Evolutionary conservation across 2,113 vertebrate species (phyloP).

Genomic region (Anarrhichthys ocellatus): DNA sequence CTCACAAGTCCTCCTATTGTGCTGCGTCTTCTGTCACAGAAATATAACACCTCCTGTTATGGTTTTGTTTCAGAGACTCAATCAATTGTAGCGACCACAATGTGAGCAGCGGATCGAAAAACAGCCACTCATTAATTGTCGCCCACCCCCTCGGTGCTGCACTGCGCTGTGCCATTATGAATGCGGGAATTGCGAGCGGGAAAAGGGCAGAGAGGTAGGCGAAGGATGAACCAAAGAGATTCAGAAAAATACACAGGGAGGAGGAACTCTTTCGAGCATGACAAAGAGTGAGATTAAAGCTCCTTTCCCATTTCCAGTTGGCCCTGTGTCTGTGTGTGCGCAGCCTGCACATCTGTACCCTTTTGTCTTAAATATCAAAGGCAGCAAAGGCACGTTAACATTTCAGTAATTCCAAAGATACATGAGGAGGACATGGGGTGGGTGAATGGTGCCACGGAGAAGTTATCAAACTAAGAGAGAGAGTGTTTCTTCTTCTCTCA

Average conservation of each 20-base stretch:
- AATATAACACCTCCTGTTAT: slow-evolving; percentile 35
- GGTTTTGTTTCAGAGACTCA: slow-evolving; percentile 63
- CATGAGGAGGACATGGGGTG: slow-evolving; percentile 79
- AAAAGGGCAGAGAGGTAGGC: slow-evolving; percentile 79
- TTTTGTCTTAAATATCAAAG: slow-evolving; percentile 99
- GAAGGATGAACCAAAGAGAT: slow-evolving; percentile 78
- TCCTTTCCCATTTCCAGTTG: slow-evolving; percentile 86
- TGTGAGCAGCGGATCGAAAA: slow-evolving; percentile 72
- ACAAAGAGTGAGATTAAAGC: slow-evolving; percentile 86
- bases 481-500: slow-evolving; percentile 59
- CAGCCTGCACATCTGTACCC: slow-evolving; percentile 89
- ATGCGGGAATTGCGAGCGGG: slow-evolving; percentile 57
- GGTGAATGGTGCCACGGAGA: slow-evolving; percentile 86
- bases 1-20: slow-evolving; percentile 11
- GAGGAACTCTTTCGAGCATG: slow-evolving; percentile 79
- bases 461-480: slow-evolving; percentile 79
- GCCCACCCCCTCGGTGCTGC: slow-evolving; percentile 55
- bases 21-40: slow-evolving; percentile 16
- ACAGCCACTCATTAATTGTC: slow-evolving; percentile 73
- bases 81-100: slow-evolving; percentile 68
- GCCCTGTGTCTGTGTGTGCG: slow-evolving; percentile 80
- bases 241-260: slow-evolving; percentile 76
- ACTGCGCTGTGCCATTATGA: slow-evolving; percentile 58
- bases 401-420: slow-evolving; percentile 96
- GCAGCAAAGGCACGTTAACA: slow-evolving; percentile 93